Evolutionary conservation across 2,888 invertebrate genomes (phyloP).

Genomic region (Endomychus coccineus): DNA sequence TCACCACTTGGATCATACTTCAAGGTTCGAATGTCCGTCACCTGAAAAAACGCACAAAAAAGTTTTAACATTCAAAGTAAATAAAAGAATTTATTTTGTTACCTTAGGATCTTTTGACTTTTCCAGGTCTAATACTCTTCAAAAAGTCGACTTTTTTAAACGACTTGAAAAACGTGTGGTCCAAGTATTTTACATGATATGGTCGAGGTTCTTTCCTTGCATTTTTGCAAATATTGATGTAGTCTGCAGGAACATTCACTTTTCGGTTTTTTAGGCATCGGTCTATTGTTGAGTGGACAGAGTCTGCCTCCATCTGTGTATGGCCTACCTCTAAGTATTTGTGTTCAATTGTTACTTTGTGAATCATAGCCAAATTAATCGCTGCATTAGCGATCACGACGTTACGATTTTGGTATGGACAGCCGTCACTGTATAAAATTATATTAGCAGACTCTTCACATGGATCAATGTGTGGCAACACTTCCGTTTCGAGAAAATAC

Average conservation of each 20-base stretch:
- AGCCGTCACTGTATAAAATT: conserved; percentile 7
- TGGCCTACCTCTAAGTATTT: conserved; percentile 20
- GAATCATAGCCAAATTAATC: conserved; percentile 16
- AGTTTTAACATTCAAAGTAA: too few relatives aligned
- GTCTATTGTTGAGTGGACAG: conserved; percentile 20
- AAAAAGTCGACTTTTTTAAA: too few relatives aligned
- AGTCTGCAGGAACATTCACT: conserved; percentile 22
- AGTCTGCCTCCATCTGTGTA: conserved; percentile 22
- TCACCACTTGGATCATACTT: too few relatives aligned
- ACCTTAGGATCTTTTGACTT: too few relatives aligned
- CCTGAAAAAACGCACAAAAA: too few relatives aligned
- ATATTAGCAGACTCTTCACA: background rate
- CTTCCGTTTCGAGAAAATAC: background rate
- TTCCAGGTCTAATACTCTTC: too few relatives aligned
- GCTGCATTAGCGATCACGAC: conserved; percentile 15
- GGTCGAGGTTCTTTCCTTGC: conserved; percentile 18
- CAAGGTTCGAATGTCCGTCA: too few relatives aligned
- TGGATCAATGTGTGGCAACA: background rate
- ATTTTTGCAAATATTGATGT: conserved; percentile 15
- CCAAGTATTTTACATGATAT: conserved; percentile 18
- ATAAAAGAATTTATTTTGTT: too few relatives aligned
- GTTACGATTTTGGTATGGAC: conserved; percentile 10
- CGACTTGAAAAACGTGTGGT: conserved; percentile 17
- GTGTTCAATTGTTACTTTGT: conserved; percentile 13
- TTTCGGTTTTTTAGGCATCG: conserved; percentile 11